Base-by-base conservation (phyloP, 2,888 invertebrate species). In the Mesorhabditis belari region DNA sequence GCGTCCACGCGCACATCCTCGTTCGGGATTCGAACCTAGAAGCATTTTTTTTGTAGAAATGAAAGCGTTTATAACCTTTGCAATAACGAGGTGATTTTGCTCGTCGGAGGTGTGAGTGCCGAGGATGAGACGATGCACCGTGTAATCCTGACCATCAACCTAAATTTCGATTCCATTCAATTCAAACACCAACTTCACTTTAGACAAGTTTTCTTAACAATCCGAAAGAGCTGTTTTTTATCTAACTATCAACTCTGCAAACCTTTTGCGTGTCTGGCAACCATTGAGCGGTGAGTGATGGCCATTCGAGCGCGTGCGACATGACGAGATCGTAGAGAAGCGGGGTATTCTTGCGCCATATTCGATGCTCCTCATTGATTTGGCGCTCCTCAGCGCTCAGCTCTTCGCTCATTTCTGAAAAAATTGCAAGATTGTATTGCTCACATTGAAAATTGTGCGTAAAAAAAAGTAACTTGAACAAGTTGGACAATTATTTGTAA, bases 1-100 rank as follows among this genome's bases (percentile, higher is more conserved):
- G 96, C 94, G 86, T 98, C 96, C 83, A 96, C 95, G 82, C 95
- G 94, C n/a, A 94, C 94, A 85, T 96, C 95, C 84, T 98, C 96
- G 84, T 95, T 98, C 0, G 98, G 98, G 59, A 98, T 85, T 81
- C 96, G 95, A 29, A 98, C 94, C 82, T 94, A 94, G n/a, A n/a
- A n/a, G n/a, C n/a, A n/a, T n/a, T n/a, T n/a, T n/a, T n/a, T n/a
- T n/a, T n/a, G n/a, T n/a, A n/a, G n/a, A n/a, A n/a, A n/a, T n/a
- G n/a, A n/a, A n/a, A n/a, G n/a, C n/a, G n/a, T n/a, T n/a, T n/a
- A n/a, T n/a, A n/a, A n/a, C n/a, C n/a, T n/a, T n/a, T 21, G 96
- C 96, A 77, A 99, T 96, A 54, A 99, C 85, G 67, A 98, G 85
- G 83, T 98, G 96, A 83, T 98, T 98, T 82, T 98, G 98, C 84